Evolutionary conservation across 1,140 invertebrate species (phyloP).

Genomic region (Lasaia peninsularis): DNA sequence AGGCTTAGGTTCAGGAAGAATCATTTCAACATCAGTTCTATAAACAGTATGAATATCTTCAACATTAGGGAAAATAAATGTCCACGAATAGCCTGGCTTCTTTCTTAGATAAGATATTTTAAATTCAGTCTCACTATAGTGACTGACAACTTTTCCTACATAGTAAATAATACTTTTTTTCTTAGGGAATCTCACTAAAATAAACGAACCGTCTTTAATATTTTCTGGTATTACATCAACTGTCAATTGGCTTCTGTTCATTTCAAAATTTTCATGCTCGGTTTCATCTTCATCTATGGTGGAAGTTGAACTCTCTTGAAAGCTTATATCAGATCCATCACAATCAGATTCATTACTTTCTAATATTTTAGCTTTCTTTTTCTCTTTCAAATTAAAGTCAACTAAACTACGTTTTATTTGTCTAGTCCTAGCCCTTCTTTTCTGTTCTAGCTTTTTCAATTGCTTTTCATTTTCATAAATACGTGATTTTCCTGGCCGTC

Average conservation of each 20-base stretch:
- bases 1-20: conserved; percentile 22
- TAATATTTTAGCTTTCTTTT: conserved; percentile 19
- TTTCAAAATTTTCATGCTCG: no score
- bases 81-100: conserved; percentile 19
- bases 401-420: conserved; percentile 25
- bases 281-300: no score
- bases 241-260: no score
- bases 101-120: conserved; percentile 22
- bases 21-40: conserved; percentile 21
- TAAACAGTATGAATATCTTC: conserved; percentile 23
- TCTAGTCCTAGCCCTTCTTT: conserved; percentile 23
- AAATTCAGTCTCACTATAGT: conserved; percentile 2
- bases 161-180: conserved; percentile 21
- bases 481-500: conserved; percentile 23
- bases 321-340: conserved; percentile 28
- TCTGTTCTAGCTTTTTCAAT: conserved; percentile 30
- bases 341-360: conserved; percentile 29
- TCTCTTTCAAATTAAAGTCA: conserved; percentile 23
- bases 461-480: conserved; percentile 28
- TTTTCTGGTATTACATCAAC: conserved; percentile 22
- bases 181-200: conserved; percentile 25
- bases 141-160: conserved; percentile 19
- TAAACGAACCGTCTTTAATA: conserved; percentile 24
- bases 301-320: conserved; percentile 32
- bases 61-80: conserved; percentile 25